Conservation (phyloP, 2,888 invertebrate species). For the Monochamus alternatus region DNA sequence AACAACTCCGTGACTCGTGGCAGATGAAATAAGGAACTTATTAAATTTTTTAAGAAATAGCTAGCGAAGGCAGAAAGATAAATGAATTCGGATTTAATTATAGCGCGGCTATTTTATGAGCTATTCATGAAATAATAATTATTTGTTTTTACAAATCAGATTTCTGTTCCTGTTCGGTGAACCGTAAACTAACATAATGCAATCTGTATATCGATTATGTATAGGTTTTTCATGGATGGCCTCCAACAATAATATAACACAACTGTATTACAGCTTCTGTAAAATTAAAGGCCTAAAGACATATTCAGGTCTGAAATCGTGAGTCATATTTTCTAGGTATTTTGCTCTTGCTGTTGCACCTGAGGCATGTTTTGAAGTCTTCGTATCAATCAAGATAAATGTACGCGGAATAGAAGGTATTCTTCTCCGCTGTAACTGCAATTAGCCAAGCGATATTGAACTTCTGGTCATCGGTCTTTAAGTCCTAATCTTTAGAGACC, state of each 20-base stretch:
- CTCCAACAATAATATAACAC: conserved; percentile 30
- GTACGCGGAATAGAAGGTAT: conserved; percentile 48
- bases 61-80: conserved; percentile 11
- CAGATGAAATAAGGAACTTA: not conserved
- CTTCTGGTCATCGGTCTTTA: not conserved
- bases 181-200: conserved; percentile 42
- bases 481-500: too few relatives aligned
- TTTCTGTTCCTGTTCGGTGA: conserved; percentile 26
- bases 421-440: conserved; percentile 30
- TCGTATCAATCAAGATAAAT: conserved; percentile 50
- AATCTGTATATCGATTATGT: conserved; percentile 33
- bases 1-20: conserved; percentile 19
- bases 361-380: conserved; percentile 36
- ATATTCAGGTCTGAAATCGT: conserved; percentile 41
- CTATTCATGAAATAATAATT: conserved; percentile 17
- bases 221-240: conserved; percentile 19
- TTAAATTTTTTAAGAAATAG: not conserved
- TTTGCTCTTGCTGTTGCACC: conserved; percentile 47
- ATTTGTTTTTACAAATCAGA: conserved; percentile 30
- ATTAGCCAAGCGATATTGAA: conserved; percentile 18
- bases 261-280: conserved; percentile 46
- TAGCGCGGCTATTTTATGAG: conserved; percentile 12
- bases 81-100: conserved; percentile 24
- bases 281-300: conserved; percentile 45
- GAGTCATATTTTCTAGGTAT: conserved; percentile 45